Evolutionary conservation across 2,888 invertebrate species (phyloP).

Genomic region (Sarcophaga rosellei): DNA sequence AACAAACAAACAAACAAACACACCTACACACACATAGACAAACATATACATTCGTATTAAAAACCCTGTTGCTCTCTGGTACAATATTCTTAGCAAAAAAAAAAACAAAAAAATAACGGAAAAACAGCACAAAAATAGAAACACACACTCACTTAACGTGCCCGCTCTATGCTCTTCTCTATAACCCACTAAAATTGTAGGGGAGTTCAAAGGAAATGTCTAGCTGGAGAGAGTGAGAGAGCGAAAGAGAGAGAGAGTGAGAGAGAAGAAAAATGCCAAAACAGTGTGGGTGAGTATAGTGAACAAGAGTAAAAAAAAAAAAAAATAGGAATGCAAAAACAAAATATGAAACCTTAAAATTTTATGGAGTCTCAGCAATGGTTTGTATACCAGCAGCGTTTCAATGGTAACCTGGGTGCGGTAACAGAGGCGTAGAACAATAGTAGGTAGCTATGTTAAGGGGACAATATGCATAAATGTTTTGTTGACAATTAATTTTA

Average conservation of each 20-base stretch:
- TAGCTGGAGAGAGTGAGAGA: not conserved
- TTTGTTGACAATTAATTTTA: too few species aligned
- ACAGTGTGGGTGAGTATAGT: not conserved
- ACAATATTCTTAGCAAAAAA: slow-evolving; percentile 32
- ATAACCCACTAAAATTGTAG: not conserved
- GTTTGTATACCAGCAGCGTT: slow-evolving; percentile 45
- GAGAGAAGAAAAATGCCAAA: not conserved
- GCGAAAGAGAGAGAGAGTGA: not conserved
- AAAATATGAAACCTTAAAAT: slow-evolving; percentile 15
- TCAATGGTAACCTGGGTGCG: slow-evolving; percentile 65
- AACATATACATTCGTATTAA: not conserved
- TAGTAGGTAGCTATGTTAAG: not conserved
- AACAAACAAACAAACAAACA: not conserved
- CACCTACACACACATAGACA: not conserved
- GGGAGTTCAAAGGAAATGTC: not conserved
- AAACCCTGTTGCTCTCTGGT: not conserved
- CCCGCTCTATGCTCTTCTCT: not conserved
- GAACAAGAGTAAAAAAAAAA: not conserved
- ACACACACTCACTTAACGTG: not conserved
- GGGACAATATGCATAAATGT: too few species aligned
- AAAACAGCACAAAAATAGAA: not conserved
- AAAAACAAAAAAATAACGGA: not conserved
- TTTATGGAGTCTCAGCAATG: slow-evolving; percentile 28
- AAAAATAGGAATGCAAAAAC: not conserved
- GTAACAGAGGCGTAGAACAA: slow-evolving; percentile 50